Base-by-base conservation (phyloP, 2,888 invertebrate species). In the Cistogaster globosa region DNA sequence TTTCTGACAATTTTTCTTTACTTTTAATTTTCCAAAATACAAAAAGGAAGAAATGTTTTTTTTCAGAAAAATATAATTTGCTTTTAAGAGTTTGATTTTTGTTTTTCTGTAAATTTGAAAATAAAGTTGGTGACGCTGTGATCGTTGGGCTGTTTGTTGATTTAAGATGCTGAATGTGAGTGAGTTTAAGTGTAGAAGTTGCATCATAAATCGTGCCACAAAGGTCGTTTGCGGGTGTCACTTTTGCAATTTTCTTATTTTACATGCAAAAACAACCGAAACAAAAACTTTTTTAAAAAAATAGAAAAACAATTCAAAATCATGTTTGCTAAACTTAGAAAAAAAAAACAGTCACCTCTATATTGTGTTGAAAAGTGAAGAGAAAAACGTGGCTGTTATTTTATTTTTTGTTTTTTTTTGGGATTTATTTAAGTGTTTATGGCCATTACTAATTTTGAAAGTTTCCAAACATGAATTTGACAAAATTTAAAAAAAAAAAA, bases 161-260 rank as follows among this genome's bases (percentile, higher is more conserved):
- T 79, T 75, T 68, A 69, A 80, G 74, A 74, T 65, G 79, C 63
- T 48, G 65, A 68, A 20, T 45, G 38, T 82, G 81, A 81, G 71
- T 80, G 57, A 72, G 85, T 78, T 65, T 85, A 58, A 85, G 78
- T 81, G 68, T 69, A 85, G 74, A 87, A 86, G 87, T 88, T 88
- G 88, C 92, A 92, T 90, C 92, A 91, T 90, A 92, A 91, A 91
- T 92, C 92, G 91, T 91, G 92, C 91, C 88, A 87, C 89, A 91
- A 91, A 91, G 92, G 91, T 91, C 91, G 91, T 87, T 88, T 83
- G 86, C 86, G 88, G 90, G 90, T 92, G 91, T 92, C 92, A 91
- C 84, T 86, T 81, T 84, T 63, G 84, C 85, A 85, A 85, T 85
- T 85, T 85, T 85, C 81, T 78, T 85, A 78, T 78, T 78, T 82